These are phyloP conservation scores for Empidonax traillii DNA, from an alignment of 2,113 vertebrate species.

Conservation along the genomic window DNA sequence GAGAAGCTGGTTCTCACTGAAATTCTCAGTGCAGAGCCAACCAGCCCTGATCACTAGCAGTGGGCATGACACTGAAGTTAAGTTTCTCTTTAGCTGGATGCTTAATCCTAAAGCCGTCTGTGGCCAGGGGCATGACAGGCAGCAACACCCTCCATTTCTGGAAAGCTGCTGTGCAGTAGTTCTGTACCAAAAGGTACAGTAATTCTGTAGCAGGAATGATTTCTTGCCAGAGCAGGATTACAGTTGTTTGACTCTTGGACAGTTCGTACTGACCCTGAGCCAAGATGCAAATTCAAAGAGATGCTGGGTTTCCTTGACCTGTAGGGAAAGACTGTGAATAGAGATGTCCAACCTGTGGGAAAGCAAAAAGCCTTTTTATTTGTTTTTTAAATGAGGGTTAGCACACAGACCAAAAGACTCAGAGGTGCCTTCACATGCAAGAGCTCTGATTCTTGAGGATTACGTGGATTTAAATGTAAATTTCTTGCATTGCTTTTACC, in stretches of 20 bases:
- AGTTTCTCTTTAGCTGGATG: neutral
- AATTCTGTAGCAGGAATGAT: neutral
- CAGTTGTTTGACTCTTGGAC: neutral
- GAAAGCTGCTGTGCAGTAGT: neutral
- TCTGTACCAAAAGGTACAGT: neutral
- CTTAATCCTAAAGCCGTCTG: neutral
- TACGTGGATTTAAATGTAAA: slow-evolving; percentile 39
- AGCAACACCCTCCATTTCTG: neutral
- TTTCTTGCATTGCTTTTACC: slow-evolving; percentile 47
- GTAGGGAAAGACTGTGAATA: neutral
- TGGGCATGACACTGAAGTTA: neutral
- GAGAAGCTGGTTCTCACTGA: neutral
- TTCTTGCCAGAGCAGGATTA: neutral
- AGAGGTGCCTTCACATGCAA: neutral
- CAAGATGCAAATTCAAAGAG: neutral
- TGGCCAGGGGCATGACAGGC: neutral
- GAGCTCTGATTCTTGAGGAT: slow-evolving; percentile 37
- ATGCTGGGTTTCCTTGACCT: neutral
- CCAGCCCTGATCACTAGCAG: neutral
- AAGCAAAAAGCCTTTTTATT: neutral
- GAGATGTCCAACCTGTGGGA: neutral
- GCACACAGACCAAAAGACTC: neutral
- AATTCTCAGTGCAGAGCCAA: neutral
- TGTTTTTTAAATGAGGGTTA: neutral
- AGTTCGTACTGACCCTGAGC: neutral